Conservation (phyloP, 2,113 vertebrate genomes). For the Leptodactylus fuscus region DNA sequence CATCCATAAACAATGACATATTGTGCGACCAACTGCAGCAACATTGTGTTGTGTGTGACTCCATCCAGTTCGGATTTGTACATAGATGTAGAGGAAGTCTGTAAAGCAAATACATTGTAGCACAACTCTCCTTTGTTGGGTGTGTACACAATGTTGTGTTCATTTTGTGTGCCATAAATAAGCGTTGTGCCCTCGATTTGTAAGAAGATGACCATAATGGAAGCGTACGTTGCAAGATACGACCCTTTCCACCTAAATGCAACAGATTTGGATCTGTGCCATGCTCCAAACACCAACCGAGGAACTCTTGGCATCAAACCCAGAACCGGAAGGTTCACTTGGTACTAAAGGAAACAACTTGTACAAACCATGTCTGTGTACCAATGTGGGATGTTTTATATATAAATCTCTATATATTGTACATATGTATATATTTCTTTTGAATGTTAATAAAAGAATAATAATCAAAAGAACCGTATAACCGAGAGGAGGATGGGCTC, state of each 20-base stretch:
- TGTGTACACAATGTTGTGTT: slow-evolving; percentile 49
- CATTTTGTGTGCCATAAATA: slow-evolving; percentile 39
- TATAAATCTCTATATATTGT: slow-evolving; percentile 48
- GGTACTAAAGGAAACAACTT: slow-evolving; percentile 1
- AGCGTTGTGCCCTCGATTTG: not conserved
- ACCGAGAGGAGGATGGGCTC: not conserved
- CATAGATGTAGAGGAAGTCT: slow-evolving; percentile 27
- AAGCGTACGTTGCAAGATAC: not conserved
- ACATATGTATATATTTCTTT: slow-evolving; percentile 50
- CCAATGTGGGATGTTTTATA: slow-evolving; percentile 41
- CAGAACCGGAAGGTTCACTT: not conserved
- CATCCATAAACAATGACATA: slow-evolving; percentile 4
- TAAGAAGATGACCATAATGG: not conserved
- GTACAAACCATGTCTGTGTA: slow-evolving; percentile 21
- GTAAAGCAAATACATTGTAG: slow-evolving; percentile 37
- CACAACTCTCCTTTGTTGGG: slow-evolving; percentile 40
- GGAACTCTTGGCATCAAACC: not conserved
- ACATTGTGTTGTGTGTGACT: not conserved
- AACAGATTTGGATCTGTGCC: not conserved
- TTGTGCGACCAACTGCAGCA: not conserved
- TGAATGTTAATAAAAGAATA: slow-evolving; percentile 44
- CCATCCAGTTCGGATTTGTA: slow-evolving; percentile 14
- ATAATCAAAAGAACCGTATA: slow-evolving; percentile 25
- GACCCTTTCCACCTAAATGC: not conserved
- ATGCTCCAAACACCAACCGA: not conserved